A percentile compares a stretch with the other conserved stretches of the same genome.
These are phyloP conservation scores for Ammodytes dubius DNA, from an alignment of 2,113 vertebrate genomes.

Conservation along the genomic window DNA sequence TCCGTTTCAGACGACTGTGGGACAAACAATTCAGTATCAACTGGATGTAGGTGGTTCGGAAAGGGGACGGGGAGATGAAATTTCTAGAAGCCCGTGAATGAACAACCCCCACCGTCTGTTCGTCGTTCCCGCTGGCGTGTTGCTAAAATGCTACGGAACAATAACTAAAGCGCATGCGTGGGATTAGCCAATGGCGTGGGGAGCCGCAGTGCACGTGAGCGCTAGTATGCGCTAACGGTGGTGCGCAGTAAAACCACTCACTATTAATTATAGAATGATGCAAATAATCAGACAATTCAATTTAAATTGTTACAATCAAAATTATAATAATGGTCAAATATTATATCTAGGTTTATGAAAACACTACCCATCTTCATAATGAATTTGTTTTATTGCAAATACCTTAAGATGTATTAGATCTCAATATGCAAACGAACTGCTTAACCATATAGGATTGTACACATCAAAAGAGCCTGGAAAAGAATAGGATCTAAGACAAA, in stretches of 20 bases:
- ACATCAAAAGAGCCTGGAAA: no score
- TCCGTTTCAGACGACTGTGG: background rate
- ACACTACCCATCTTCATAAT: no score
- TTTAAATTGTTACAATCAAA: no score
- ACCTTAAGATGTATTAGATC: no score
- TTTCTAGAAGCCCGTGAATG: conserved; percentile 50
- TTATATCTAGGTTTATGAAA: no score
- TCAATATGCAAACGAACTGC: no score
- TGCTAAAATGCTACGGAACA: conserved; percentile 65
- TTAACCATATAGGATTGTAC: no score
- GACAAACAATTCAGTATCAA: background rate
- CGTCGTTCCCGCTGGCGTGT: conserved; percentile 35
- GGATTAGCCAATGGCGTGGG: background rate
- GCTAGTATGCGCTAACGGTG: background rate
- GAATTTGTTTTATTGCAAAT: no score
- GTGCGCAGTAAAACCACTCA: conserved; percentile 30
- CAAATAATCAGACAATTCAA: no score
- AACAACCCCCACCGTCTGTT: background rate
- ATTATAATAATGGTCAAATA: no score
- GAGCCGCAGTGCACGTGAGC: conserved; percentile 41
- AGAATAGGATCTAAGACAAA: no score
- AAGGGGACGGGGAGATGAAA: conserved; percentile 15
- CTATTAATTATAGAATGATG: no score
- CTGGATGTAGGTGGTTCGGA: background rate
- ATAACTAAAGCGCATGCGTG: conserved; percentile 33